Evolutionary conservation across 2,113 vertebrate species (phyloP).

Genomic region (Micromys minutus): DNA sequence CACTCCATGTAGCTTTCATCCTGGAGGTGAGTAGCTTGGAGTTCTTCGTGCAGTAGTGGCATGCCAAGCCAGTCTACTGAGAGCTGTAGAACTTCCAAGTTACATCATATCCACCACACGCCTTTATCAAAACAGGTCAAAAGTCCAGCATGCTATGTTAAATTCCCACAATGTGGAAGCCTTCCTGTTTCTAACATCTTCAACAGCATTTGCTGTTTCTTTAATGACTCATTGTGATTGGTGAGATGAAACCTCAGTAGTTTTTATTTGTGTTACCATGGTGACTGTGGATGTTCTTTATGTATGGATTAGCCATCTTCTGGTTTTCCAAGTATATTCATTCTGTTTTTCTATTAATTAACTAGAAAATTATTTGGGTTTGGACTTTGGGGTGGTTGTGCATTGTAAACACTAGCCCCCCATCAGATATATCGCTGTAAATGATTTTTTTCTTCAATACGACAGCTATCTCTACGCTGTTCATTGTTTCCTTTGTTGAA

Average conservation of each 20-base stretch:
- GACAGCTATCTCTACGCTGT: neutral
- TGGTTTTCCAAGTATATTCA: neutral
- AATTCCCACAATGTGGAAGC: neutral
- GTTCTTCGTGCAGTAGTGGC: neutral
- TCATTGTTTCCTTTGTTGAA: neutral
- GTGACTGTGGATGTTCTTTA: neutral
- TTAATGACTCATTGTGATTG: neutral
- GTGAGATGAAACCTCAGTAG: neutral
- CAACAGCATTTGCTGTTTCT: neutral
- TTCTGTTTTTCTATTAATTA: neutral
- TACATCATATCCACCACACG: slow-evolving; percentile 18
- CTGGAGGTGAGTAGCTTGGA: neutral
- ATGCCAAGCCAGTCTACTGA: neutral
- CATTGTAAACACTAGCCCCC: neutral
- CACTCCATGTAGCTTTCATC: neutral
- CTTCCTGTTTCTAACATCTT: neutral
- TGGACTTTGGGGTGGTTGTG: neutral
- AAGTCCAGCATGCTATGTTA: neutral
- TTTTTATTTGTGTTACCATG: neutral
- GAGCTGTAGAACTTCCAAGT: neutral
- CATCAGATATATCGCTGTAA: neutral
- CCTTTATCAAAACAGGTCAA: slow-evolving; percentile 30
- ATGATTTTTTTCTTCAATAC: neutral
- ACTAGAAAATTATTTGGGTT: neutral
- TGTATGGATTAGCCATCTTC: neutral